A percentile compares a stretch with the other conserved stretches of the same genome.
These are phyloP conservation scores for Clarias magur DNA, from an alignment of 2,113 vertebrate genomes.

Conservation along the genomic window DNA sequence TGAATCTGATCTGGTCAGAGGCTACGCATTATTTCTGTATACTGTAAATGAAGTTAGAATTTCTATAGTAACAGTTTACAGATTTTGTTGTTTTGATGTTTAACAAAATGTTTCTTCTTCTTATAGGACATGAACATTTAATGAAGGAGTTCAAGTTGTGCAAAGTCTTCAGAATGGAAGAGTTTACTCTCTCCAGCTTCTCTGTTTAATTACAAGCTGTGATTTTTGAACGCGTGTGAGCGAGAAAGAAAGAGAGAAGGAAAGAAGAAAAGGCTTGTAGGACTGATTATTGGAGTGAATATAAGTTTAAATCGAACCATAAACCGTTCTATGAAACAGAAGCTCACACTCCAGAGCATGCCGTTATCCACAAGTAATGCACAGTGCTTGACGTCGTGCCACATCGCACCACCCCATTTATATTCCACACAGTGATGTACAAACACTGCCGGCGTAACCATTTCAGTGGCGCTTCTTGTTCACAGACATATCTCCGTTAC, in stretches of 20 bases:
- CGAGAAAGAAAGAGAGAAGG: neutral
- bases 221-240: neutral
- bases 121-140: too few relatives aligned
- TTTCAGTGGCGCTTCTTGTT: neutral
- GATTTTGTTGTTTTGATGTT: neutral
- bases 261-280: neutral
- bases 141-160: too few relatives aligned
- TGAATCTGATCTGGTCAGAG: neutral
- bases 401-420: too few relatives aligned
- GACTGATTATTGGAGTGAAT: too few relatives aligned
- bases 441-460: neutral
- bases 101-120: neutral
- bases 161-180: neutral
- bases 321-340: too few relatives aligned
- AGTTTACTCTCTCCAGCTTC: too few relatives aligned
- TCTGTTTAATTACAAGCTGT: neutral
- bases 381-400: too few relatives aligned
- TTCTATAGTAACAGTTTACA: neutral
- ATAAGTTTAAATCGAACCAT: too few relatives aligned
- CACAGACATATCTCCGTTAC: constrained; percentile 14
- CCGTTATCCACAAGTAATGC: too few relatives aligned
- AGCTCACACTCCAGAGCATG: too few relatives aligned
- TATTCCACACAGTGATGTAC: too few relatives aligned
- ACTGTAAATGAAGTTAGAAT: neutral
- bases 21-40: neutral